Conservation (phyloP, 1,140 invertebrate genomes). For the Leptopilina boulardi region DNA sequence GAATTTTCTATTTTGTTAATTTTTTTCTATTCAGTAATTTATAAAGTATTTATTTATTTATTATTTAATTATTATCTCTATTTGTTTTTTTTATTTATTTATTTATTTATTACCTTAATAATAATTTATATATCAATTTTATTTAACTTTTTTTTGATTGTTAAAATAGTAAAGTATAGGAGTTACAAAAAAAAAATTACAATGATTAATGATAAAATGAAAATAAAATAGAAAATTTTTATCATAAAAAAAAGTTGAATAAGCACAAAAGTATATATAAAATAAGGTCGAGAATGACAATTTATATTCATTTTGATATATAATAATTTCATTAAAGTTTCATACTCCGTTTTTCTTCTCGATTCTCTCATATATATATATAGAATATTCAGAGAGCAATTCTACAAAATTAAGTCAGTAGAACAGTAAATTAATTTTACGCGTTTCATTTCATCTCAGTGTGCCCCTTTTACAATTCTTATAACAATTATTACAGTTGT, state of each 20-base stretch:
- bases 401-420: constrained; percentile 5
- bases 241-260: not conserved
- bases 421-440: constrained; percentile 1
- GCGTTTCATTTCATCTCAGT: not conserved
- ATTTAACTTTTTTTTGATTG: too few species aligned
- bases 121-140: too few species aligned
- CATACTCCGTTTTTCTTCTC: not conserved
- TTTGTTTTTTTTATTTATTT: too few species aligned
- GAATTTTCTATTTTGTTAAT: too few species aligned
- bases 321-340: constrained; percentile 10
- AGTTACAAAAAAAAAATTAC: too few species aligned
- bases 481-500: not conserved
- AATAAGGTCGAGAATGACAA: not conserved
- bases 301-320: constrained; percentile 1
- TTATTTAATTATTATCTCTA: too few species aligned
- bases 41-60: too few species aligned
- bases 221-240: not conserved
- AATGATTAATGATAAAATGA: too few species aligned
- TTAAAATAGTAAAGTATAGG: too few species aligned
- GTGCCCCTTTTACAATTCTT: not conserved
- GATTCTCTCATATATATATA: not conserved
- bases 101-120: too few species aligned
- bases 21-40: too few species aligned
- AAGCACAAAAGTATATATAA: not conserved
- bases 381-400: not conserved